Evolutionary conservation across 2,113 vertebrate genomes (phyloP).

Genomic region (Tauraco erythrolophus): DNA sequence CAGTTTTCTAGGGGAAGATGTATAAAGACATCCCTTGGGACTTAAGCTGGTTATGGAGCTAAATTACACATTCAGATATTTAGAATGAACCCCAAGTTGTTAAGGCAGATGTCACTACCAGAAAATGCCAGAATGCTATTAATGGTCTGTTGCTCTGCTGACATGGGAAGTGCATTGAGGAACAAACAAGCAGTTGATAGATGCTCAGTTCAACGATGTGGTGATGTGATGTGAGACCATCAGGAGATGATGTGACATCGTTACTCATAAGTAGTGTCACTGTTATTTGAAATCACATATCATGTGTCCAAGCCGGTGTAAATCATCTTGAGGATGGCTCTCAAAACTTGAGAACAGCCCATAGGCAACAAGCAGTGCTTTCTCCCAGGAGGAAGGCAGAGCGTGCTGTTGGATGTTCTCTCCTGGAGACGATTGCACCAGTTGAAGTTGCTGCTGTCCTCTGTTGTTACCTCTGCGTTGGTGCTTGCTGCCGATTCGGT

Average conservation of each 20-base stretch:
- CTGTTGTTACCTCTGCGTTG: not conserved
- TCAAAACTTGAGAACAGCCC: not conserved
- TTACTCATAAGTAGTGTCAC: not conserved
- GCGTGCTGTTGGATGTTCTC: not conserved
- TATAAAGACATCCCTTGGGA: not conserved
- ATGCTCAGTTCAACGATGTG: not conserved
- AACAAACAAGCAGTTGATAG: not conserved
- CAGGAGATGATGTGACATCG: not conserved
- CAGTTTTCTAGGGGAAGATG: not conserved
- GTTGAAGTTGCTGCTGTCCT: not conserved
- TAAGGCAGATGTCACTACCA: not conserved
- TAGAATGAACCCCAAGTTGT: not conserved
- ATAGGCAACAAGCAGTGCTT: not conserved
- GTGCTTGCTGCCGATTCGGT: not conserved
- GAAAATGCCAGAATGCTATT: not conserved
- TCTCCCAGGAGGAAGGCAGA: not conserved
- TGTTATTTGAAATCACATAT: not conserved
- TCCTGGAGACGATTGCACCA: not conserved
- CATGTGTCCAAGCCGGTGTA: not conserved
- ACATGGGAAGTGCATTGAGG: not conserved
- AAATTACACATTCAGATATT: not conserved
- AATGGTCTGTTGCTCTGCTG: not conserved
- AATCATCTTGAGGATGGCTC: not conserved
- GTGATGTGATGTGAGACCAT: too few species aligned
- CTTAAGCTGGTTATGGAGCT: not conserved